Evolutionary conservation across 92 coral and sea anemone species (phyloP).

Genomic region (Porites evermanni): DNA sequence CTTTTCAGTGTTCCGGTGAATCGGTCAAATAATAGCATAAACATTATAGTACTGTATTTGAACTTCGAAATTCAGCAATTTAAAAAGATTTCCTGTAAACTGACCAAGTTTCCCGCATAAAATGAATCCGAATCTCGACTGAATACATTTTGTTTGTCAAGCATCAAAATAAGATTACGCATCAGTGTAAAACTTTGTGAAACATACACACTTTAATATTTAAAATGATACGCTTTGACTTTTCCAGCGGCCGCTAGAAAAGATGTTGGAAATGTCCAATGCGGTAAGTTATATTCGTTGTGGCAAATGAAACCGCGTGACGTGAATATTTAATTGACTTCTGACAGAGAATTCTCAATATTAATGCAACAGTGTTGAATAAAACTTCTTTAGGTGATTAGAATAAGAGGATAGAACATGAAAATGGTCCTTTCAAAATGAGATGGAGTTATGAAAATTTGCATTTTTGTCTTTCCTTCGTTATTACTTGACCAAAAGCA

Average conservation of each 20-base stretch:
- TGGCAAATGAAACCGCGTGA: neutral
- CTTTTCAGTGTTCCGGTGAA: no score
- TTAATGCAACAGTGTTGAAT: constrained; percentile 28
- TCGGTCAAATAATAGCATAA: no score
- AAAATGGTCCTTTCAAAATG: neutral
- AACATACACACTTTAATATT: neutral
- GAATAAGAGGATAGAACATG: neutral
- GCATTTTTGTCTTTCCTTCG: neutral
- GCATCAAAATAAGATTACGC: neutral
- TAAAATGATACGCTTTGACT: neutral
- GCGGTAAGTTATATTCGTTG: neutral
- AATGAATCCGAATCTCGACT: neutral
- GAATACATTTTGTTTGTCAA: no score
- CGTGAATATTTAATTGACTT: constrained; percentile 33
- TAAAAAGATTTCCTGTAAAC: neutral
- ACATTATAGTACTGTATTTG: no score
- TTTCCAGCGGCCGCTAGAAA: neutral
- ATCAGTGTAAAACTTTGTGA: neutral
- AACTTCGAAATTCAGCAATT: no score
- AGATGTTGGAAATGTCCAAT: neutral
- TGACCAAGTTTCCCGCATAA: neutral
- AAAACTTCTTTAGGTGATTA: constrained; percentile 18
- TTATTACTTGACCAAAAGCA: neutral
- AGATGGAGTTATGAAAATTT: neutral
- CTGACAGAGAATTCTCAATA: constrained; percentile 23